Evolutionary conservation across 64 coral and sea anemone genomes (phyloP), one percentile per base, ranked within the genome.

Genomic region (Montipora foliosa): DNA sequence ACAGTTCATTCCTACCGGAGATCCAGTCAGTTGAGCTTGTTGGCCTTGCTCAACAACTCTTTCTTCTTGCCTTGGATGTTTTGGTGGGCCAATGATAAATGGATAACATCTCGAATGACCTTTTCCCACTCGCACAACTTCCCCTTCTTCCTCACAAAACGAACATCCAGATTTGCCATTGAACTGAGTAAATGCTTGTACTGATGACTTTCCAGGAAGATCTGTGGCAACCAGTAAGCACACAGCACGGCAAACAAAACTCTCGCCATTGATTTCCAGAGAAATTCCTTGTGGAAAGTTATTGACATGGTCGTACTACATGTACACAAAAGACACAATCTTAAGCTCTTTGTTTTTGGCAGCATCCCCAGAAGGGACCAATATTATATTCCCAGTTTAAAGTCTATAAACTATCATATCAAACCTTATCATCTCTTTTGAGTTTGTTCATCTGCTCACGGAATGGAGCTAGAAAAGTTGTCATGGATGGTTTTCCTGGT

Each of bases 171-270:
- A 25, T 25, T 25, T 25, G 25, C 25, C 25, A 25, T 25, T 25
- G 25, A 25, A 25, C 25, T 25, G 25, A 25, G 25, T 25, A 25
- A 25, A 25, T 25, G 25, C 25, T 25, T 25, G 25, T 25, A 25
- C 25, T 25, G 25, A 25, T 25, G 25, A 25, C 25, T 25, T 25
- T 25, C 25, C 25, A 25, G 25, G 25, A 25, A 25, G 25, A 25
- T 25, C 25, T 25, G 25, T 25, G 25, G 25, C 25, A 25, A 0
- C 25, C 73, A 88, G 11, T 11, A 84, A 44, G 58, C 57, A 84
- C 81, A 84, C 81, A 20, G 58, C 81, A 6, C 81, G 14, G 55
- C 81, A 84, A 19, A 84, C 58, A 25, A 25, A 25, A 25, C 25
- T 25, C 25, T 25, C 25, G 25, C 25, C 25, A 25, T 25, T 25